Evolutionary conservation across 2,888 invertebrate genomes (phyloP), one percentile per base, ranked within the genome.

Genomic region (Thyatira batis): DNA sequence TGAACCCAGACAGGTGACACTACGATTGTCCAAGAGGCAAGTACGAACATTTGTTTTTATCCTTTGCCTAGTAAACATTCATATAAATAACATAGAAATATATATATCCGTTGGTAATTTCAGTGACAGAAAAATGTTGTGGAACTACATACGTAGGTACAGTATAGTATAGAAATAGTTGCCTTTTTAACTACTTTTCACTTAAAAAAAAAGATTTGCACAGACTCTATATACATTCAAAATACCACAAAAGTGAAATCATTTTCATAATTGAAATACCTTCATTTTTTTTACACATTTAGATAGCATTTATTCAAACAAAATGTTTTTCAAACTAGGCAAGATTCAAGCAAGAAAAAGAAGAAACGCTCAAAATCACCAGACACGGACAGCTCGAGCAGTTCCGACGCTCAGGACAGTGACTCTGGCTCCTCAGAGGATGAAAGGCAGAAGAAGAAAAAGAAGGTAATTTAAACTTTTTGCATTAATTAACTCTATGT

Each of bases 341-440:
- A 89, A 81, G 91, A 91, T 48, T 81, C 84, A 5, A 81, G 82
- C 65, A 92, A 92, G 82, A 92, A 92, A 60, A 92, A 93, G 82
- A 93, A 93, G 85, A 94, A 93, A 73, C 92, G 93, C 49, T 92
- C 93, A 39, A 93, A 92, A 53, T 94, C 93, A 25, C 88, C 90
- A 5, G 92, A 92, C 64, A 83, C 87, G 5, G 93, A 91, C 25
- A 89, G 90, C 50, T 90, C 89, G n/a, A 92, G 82, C 65, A 91
- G 89, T 54, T 88, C 84, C 33, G 87, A 85, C 61, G 86, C 58
- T 54, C 90, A 87, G 55, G 85, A 84, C 61, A 84, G 82, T 60
- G 87, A 85, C 56, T 74, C 80, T 0, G 79, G 62, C 57, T 82
- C 77, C 57, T 83, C 89, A 0, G 90, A 85, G 53, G 89, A 87